Base-by-base conservation (phyloP, 2,888 invertebrate genomes). In the Andrena praecox region DNA sequence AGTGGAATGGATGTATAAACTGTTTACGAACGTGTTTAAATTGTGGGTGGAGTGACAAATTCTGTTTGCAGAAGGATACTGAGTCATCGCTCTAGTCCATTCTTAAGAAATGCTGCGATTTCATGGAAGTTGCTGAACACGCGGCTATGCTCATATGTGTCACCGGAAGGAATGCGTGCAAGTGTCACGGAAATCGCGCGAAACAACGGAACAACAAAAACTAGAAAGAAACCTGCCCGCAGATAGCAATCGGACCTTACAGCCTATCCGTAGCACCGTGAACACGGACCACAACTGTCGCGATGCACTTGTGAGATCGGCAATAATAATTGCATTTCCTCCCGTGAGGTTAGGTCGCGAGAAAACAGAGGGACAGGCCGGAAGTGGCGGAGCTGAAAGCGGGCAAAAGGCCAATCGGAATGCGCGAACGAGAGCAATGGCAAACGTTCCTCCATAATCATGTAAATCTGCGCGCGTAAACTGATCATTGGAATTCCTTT, bases 371-470 rank as follows among this genome's bases (percentile, higher is more conserved):
- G 77, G 80, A 73, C 86, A 73, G 77, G 76, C 85, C 85, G 88
- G 88, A 88, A 89, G 78, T 68, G 82, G 79, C 72, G 83, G 82
- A 73, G 85, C 84, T 77, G 82, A 89, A 87, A 89, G 77, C 75
- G 62, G 70, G 50, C 78, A 69, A 67, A 52, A 78, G 80, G 70
- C 87, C 87, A 89, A 87, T 87, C 67, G 81, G 80, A 85, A 79
- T 77, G 78, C 73, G 60, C 42, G 67, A 64, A 74, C 52, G 62
- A 60, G 76, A 79, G 77, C 60, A 68, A 85, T 80, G 85, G 83
- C 85, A 85, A 69, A 35, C 62, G 12, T 16, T 56, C 42, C 33
- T 16, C 73, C 52, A 68, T 68, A 24, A 63, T n/a, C 48, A 52
- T 48, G 64, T 16, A 12, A 52, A 71, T 71, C 2, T 62, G 20